These are phyloP conservation scores for Noturus placidus DNA, from an alignment of 2,113 vertebrate genomes.

Conservation along the genomic window DNA sequence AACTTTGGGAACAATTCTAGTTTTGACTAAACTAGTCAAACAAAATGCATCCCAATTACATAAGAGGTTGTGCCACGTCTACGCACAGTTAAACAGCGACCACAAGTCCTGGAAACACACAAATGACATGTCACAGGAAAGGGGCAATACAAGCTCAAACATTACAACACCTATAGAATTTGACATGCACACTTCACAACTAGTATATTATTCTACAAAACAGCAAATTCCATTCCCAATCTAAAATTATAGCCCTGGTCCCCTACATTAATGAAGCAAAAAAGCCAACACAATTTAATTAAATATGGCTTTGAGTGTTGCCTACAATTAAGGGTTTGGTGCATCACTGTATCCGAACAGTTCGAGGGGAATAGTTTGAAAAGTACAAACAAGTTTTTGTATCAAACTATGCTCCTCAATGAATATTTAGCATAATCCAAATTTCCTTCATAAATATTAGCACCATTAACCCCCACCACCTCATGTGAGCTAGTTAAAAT, in stretches of 20 bases:
- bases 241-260: not conserved
- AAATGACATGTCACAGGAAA: not conserved
- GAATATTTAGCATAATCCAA: not conserved
- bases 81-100: not conserved
- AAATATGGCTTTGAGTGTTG: not conserved
- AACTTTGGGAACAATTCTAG: not conserved
- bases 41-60: not conserved
- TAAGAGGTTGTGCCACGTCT: not conserved
- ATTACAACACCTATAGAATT: not conserved
- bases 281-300: too few species aligned
- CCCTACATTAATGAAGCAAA: not conserved
- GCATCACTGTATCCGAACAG: conserved; percentile 11
- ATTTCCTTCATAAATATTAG: not conserved
- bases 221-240: not conserved
- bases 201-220: not conserved
- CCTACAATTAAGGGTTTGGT: not conserved
- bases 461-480: not conserved
- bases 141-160: not conserved
- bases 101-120: not conserved
- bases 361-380: not conserved
- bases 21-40: not conserved
- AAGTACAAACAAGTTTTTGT: not conserved
- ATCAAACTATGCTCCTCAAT: not conserved
- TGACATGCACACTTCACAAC: conserved; percentile 8
- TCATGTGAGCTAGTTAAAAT: not conserved